Evolutionary conservation across 2,888 invertebrate genomes (phyloP).

Genomic region (Tetranychus piercei): DNA sequence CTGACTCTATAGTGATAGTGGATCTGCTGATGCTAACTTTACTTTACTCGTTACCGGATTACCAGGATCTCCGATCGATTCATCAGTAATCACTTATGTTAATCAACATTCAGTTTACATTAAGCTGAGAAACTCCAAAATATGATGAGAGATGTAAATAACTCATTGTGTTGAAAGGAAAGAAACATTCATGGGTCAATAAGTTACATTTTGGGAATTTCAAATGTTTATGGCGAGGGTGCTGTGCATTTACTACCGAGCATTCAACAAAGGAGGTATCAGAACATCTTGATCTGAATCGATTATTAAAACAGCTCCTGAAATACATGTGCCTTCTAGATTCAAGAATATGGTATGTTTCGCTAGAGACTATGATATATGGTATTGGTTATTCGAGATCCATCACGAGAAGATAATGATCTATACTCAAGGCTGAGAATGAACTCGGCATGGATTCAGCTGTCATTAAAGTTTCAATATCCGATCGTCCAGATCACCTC

Average conservation of each 20-base stretch:
- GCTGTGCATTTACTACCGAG: conserved; percentile 94
- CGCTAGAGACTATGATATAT: conserved; percentile 93
- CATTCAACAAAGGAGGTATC: conserved; percentile 80
- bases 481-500: conserved; percentile 87
- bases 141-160: conserved; percentile 75
- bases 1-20: conserved; percentile 77
- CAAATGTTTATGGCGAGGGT: conserved; percentile 89
- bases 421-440: conserved; percentile 90
- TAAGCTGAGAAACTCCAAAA: conserved; percentile 82
- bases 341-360: conserved; percentile 94
- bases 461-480: conserved; percentile 79
- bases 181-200: conserved; percentile 64
- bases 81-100: conserved; percentile 69
- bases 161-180: conserved; percentile 89
- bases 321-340: conserved; percentile 86
- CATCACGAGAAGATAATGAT: conserved; percentile 79
- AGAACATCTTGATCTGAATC: conserved; percentile 89
- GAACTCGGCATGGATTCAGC: conserved; percentile 85
- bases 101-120: conserved; percentile 71
- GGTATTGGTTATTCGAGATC: conserved; percentile 88
- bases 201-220: conserved; percentile 74
- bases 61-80: conserved; percentile 85
- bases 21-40: conserved; percentile 62
- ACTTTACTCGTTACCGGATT: conserved; percentile 69
- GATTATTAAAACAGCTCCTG: conserved; percentile 89